phyloP scores from a whole-genome alignment of 1,140 invertebrate species.

The Drosophila kohkoa region DNA sequence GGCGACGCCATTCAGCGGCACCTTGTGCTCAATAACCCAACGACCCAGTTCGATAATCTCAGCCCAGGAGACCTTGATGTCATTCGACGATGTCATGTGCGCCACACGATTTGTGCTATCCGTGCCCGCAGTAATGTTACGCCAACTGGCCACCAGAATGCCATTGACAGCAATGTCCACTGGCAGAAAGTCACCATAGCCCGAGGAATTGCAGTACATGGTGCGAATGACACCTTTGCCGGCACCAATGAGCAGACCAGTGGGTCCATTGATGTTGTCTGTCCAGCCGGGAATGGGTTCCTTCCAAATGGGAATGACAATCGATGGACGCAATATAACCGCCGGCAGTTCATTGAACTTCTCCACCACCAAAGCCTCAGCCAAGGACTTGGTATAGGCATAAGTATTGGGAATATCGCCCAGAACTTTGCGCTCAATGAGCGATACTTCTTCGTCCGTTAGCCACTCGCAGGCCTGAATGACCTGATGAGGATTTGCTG shows the following conservation, averaged over 20 bases:
- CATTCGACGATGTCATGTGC: conserved; percentile 90
- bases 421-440: conserved; percentile 88
- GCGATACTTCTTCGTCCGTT: conserved; percentile 90
- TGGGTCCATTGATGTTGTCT: conserved; percentile 96
- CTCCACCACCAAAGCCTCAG: conserved; percentile 93
- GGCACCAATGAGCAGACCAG: conserved; percentile 88
- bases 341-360: conserved; percentile 90
- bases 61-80: conserved; percentile 93
- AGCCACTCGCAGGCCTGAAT: conserved; percentile 96
- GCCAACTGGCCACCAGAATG: conserved; percentile 90
- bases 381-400: conserved; percentile 95
- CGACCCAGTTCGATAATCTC: conserved; percentile 94
- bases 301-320: conserved; percentile 93
- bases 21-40: conserved; percentile 89
- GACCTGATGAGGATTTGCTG: conserved; percentile 94
- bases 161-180: conserved; percentile 92
- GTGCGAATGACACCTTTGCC: conserved; percentile 91
- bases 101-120: conserved; percentile 86
- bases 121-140: conserved; percentile 84
- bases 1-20: conserved; percentile 92
- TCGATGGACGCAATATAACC: conserved; percentile 95
- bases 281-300: conserved; percentile 96
- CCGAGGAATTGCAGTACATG: conserved; percentile 87
- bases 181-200: conserved; percentile 89
- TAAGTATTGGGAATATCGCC: conserved; percentile 95